Base-by-base conservation (phyloP, 1,140 invertebrate genomes). In the Anoplolepis gracilipes region DNA sequence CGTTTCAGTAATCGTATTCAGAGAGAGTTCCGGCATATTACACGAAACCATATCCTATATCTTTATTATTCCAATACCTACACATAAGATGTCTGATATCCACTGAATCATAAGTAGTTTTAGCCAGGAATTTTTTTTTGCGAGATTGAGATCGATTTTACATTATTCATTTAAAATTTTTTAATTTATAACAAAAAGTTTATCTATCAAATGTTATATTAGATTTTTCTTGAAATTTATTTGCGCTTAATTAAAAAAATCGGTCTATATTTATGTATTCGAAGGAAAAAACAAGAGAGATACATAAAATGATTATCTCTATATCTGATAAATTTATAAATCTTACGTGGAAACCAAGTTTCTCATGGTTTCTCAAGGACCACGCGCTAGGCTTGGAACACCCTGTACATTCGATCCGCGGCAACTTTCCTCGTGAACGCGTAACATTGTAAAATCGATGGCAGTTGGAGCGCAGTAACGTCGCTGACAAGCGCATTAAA, bases 401-500 rank as follows among this genome's bases (percentile, higher is more conserved):
- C 59, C 42, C 39, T n/a, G 57, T 84, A 75, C 57, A 76, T 64
- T 64, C 30, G 79, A 84, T 62, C 67, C 53, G 46, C 42, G 39
- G 55, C 46, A 49, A 61, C 62, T 85, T 85, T 79, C 53, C 42
- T 67, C 57, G 67, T 39, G 78, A 59, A 25, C 78, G 78, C 78
- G 76, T 79, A 65, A 61, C 49, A 81, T 85, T 85, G 84, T 69
- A 81, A 82, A 85, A 82, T 49, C 64, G 55, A 79, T 78, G 84
- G 84, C 76, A 85, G 61, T 67, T 78, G 49, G 42, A 69, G 73
- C 55, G 39, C 84, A 62, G 85, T 79, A 79, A 86, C 73, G 49
- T 46, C 65, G 84, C 73, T 85, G 86, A 77, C 86, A 72, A 61
- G 86, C 81, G 73, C 84, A 72, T 75, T 87, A 85, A 85, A 85